These are phyloP conservation scores for Notarius lentiginosus DNA, from an alignment of 2,113 vertebrate genomes.

Conservation along the genomic window DNA sequence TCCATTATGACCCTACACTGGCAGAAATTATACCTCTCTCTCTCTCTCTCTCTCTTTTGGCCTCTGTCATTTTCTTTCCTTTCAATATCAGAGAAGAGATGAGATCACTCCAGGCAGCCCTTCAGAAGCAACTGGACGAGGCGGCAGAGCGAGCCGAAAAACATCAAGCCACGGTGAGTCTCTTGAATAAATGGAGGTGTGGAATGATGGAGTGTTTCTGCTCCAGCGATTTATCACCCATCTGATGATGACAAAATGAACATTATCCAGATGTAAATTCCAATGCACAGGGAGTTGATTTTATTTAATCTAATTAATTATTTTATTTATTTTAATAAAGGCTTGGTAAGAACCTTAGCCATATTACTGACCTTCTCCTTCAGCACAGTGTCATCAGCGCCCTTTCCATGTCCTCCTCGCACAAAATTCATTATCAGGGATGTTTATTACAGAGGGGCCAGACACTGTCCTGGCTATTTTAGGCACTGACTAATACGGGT, in stretches of 20 bases:
- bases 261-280: neutral
- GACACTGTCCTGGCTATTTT: conserved; percentile 28
- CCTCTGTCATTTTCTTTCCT: conserved; percentile 30
- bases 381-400: neutral
- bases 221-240: neutral
- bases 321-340: neutral
- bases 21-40: conserved; percentile 15
- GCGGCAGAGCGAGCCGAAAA: conserved; percentile 90
- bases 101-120: conserved; percentile 91
- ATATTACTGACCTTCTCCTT: conserved; percentile 7
- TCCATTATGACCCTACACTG: conserved; percentile 11
- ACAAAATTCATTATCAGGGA: conserved; percentile 53
- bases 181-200: neutral
- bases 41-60: conserved; percentile 9
- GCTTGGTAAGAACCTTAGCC: neutral
- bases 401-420: neutral
- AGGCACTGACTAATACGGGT: conserved; percentile 23
- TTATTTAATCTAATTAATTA: neutral
- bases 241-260: neutral
- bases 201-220: neutral
- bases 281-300: neutral
- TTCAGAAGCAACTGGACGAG: conserved; percentile 96
- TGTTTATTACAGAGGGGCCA: conserved; percentile 36
- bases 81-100: conserved; percentile 86
- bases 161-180: conserved; percentile 93